phyloP scores from a whole-genome alignment of 2,113 vertebrate genomes.

The Spilogale gracilis region DNA sequence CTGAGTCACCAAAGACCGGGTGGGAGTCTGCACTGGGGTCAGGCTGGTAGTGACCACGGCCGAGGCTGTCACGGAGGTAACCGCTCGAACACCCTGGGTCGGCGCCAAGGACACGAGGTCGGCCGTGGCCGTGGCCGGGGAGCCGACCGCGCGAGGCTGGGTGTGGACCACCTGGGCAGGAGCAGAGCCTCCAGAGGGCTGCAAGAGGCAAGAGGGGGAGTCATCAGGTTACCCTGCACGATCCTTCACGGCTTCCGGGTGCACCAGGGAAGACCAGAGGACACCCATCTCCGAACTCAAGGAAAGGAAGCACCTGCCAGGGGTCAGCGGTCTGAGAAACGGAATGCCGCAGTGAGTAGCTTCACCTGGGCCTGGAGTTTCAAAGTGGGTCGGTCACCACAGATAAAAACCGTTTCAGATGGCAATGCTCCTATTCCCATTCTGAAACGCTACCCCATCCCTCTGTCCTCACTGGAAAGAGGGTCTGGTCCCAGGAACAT shows the following conservation, averaged over 20 bases:
- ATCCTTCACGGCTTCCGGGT: neutral
- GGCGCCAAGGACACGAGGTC: constrained; percentile 91
- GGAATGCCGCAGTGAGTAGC: rapidly evolving
- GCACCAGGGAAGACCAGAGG: rapidly evolving
- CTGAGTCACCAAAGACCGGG: constrained; percentile 89
- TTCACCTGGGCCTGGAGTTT: neutral
- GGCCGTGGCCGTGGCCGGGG: constrained; percentile 82
- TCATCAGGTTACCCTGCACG: rapidly evolving
- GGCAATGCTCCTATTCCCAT: rapidly evolving
- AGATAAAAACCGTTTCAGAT: rapidly evolving
- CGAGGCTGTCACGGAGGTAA: constrained; percentile 90
- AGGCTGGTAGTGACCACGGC: constrained; percentile 90
- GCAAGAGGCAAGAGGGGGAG: neutral
- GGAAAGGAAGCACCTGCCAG: rapidly evolving
- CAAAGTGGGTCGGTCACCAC: rapidly evolving
- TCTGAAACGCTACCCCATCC: neutral
- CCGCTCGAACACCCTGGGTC: constrained; percentile 87
- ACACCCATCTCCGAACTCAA: neutral
- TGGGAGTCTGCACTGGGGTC: constrained; percentile 88
- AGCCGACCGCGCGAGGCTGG: constrained; percentile 89
- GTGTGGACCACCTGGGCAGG: constrained; percentile 91
- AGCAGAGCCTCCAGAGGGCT: constrained; percentile 85
- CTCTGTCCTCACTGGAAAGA: too few species aligned
- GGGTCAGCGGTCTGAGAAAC: too few species aligned
- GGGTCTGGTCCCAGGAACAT: neutral